phyloP scores from a whole-genome alignment of 2,888 invertebrate genomes.

The Clanis bilineata region DNA sequence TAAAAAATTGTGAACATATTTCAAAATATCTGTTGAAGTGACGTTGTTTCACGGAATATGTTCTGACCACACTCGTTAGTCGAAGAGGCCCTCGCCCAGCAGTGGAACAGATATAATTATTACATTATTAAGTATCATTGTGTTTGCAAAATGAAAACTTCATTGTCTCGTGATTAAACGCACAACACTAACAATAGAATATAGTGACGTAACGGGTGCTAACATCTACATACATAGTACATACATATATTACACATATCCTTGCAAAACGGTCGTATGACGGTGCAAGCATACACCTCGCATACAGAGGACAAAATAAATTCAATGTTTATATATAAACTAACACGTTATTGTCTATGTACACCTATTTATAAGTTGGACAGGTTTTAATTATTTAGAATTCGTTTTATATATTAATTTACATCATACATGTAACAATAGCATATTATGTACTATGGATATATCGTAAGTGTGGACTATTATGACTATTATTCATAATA shows the following conservation, averaged over 20 bases:
- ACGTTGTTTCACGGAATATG: no score
- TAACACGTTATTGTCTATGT: constrained; percentile 70
- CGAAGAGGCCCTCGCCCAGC: no score
- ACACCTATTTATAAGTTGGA: constrained; percentile 59
- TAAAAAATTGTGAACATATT: neutral
- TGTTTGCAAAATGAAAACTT: neutral
- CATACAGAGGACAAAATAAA: constrained; percentile 7
- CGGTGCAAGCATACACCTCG: constrained; percentile 2
- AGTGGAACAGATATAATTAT: no score
- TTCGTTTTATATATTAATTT: constrained; percentile 33
- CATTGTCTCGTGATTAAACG: constrained; percentile 4
- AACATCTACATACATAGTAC: constrained; percentile 24
- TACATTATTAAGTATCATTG: no score
- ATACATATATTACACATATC: constrained; percentile 21
- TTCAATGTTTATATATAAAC: constrained; percentile 29
- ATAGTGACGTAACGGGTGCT: constrained; percentile 7
- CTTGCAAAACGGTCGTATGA: constrained; percentile 13
- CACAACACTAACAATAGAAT: constrained; percentile 11
- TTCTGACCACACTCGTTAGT: no score
- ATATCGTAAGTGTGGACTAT: constrained; percentile 12
- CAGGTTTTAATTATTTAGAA: constrained; percentile 38
- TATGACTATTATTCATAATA: no score
- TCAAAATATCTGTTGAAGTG: no score
- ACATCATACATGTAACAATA: constrained; percentile 25
- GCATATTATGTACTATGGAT: constrained; percentile 17